Evolutionary conservation across 1,140 invertebrate species (phyloP), one percentile per base, ranked within the genome.

Genomic region (Venturia canescens): DNA sequence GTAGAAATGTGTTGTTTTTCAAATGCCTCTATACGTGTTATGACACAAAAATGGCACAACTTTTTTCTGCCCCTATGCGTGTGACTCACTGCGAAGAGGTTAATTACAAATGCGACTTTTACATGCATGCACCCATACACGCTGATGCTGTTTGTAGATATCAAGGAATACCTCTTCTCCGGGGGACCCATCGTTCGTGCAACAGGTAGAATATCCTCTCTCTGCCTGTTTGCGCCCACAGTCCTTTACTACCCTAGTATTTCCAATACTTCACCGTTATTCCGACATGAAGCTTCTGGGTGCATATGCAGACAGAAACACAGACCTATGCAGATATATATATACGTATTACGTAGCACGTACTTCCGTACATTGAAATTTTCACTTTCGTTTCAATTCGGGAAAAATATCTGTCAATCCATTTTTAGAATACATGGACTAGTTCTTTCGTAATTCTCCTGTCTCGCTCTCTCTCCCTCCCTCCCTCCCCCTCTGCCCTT

Each of bases 141-240:
- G 38, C 53, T 26, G 29, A 63, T 31, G 48, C 70, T 44, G 48
- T 21, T 57, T 18, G 57, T 13, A 4, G 50, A 13, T 13, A 5
- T 53, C 11, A 13, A 11, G 50, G 7, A 34, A 34, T 74, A 38
- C 34, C 21, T 38, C 18, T 29, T 29, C 16, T n/a, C 50, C 29
- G 34, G 75, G 29, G 29, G 60, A 57, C n/a, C n/a, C 34, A 71
- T 79, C 78, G 70, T 13, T 15, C 66, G 60, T 72, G 80, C 74
- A 81, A 78, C 80, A 81, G 75, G 80, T 77, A 78, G 80, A 44
- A 70, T 34, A 57, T 53, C 50, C 50, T 53, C 50, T 53, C 50
- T 53, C 72, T 71, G 71, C 80, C 72, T 78, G 80, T 71, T 48
- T 53, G 78, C 50, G 69, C 11, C n/a, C 50, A 15, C 50, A 53